Evolutionary conservation across 2,113 vertebrate species (phyloP).

Genomic region (Dinomys branickii): DNA sequence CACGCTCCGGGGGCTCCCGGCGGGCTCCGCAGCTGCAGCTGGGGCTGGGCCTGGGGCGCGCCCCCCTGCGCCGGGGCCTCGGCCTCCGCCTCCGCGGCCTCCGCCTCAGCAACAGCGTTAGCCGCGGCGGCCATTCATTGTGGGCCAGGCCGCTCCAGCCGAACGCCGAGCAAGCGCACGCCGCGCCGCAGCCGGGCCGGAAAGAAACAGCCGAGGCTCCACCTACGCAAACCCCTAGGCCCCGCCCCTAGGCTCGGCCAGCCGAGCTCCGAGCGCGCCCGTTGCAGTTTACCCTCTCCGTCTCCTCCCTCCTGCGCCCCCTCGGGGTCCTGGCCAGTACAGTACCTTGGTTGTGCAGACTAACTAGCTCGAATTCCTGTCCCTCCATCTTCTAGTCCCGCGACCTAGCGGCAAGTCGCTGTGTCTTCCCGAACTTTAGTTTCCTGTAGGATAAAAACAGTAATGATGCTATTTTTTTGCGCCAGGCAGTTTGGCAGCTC

Average conservation of each 20-base stretch:
- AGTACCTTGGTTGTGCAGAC: not conserved
- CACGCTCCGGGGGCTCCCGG: slow-evolving; percentile 68
- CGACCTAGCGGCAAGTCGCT: not conserved
- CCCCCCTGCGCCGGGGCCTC: slow-evolving; percentile 78
- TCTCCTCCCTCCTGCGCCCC: not conserved
- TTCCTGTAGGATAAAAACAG: slow-evolving; percentile 50
- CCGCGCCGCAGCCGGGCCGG: slow-evolving; percentile 56
- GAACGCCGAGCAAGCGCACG: slow-evolving; percentile 89
- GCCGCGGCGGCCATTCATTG: slow-evolving; percentile 93
- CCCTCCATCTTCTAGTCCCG: not conserved
- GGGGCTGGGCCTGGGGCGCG: slow-evolving; percentile 78
- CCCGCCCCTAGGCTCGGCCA: slow-evolving; percentile 69
- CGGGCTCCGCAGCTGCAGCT: slow-evolving; percentile 77
- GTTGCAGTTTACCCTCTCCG: not conserved
- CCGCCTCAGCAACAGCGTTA: slow-evolving; percentile 80
- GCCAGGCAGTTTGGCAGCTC: not conserved
- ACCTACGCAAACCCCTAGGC: not conserved
- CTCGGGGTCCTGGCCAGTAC: not conserved
- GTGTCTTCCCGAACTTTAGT: slow-evolving; percentile 5
- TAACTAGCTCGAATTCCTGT: not conserved
- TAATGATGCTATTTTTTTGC: not conserved
- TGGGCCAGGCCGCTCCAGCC: slow-evolving; percentile 86
- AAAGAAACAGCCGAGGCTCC: slow-evolving; percentile 15
- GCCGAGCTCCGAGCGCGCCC: slow-evolving; percentile 70
- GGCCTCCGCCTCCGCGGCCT: slow-evolving; percentile 80